These are phyloP conservation scores for Eurypyga helias DNA, from an alignment of 2,113 vertebrate species.

Conservation along the genomic window DNA sequence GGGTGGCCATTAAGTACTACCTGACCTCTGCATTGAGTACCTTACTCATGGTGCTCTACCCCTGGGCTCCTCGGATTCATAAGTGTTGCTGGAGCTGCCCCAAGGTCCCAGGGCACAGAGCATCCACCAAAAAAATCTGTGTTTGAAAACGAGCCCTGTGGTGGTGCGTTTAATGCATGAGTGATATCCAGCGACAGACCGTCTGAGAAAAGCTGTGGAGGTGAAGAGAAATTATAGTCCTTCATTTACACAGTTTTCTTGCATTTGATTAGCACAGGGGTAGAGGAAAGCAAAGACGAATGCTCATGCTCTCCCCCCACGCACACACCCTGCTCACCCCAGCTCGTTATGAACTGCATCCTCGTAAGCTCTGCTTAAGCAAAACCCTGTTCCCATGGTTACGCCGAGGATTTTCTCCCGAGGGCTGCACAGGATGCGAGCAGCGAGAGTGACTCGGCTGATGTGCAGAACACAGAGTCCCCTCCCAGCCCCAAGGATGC, in stretches of 20 bases:
- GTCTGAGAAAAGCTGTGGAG: neutral
- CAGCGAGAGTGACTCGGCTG: conserved; percentile 62
- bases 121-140: neutral
- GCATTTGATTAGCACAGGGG: neutral
- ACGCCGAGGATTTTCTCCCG: conserved; percentile 65
- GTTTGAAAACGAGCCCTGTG: neutral
- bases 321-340: neutral
- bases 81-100: neutral
- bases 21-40: neutral
- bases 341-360: conserved; percentile 31
- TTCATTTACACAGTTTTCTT: conserved; percentile 1
- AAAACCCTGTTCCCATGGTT: conserved; percentile 74
- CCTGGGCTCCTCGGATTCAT: neutral
- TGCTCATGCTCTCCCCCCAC: neutral
- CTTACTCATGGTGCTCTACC: neutral
- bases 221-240: neutral
- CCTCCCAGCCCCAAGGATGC: conserved; percentile 46
- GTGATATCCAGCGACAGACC: neutral
- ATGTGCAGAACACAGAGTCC: conserved; percentile 62
- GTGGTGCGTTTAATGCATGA: neutral
- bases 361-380: conserved; percentile 28
- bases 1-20: neutral
- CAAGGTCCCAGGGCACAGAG: neutral
- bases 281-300: neutral
- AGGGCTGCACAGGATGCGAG: conserved; percentile 20